Conservation (phyloP, 2,888 invertebrate species). For the Amphimallon solstitiale region DNA sequence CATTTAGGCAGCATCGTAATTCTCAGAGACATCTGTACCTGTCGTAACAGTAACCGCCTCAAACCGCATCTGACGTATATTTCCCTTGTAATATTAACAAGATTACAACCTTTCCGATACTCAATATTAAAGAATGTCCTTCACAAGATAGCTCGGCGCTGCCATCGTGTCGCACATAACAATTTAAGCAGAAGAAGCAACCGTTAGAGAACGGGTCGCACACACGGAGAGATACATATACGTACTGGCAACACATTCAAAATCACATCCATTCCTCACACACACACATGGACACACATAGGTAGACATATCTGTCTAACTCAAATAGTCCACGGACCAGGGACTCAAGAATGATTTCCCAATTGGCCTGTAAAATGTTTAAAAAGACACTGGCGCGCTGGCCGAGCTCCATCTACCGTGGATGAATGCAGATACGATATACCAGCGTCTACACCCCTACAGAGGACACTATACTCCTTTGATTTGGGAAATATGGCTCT, state of each 20-base stretch:
- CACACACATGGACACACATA: not conserved
- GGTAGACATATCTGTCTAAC: constrained; percentile 58
- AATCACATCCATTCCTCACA: not conserved
- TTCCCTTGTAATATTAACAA: too few relatives aligned
- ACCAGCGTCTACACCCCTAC: constrained; percentile 43
- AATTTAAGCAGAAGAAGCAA: too few relatives aligned
- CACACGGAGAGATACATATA: not conserved
- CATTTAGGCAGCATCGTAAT: too few relatives aligned
- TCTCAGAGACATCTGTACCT: too few relatives aligned
- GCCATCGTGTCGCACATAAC: too few relatives aligned
- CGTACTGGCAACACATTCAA: not conserved
- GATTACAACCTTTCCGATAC: too few relatives aligned
- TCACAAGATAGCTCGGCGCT: too few relatives aligned
- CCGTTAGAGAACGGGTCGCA: constrained; percentile 8
- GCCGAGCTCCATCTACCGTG: constrained; percentile 48
- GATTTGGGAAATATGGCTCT: constrained; percentile 47
- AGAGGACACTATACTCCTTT: constrained; percentile 46
- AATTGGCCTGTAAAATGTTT: constrained; percentile 63
- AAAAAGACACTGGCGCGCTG: constrained; percentile 56
- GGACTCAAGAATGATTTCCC: constrained; percentile 66
- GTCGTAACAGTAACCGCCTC: too few relatives aligned
- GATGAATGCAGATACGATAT: constrained; percentile 49
- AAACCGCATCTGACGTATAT: too few relatives aligned
- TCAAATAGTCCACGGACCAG: constrained; percentile 58
- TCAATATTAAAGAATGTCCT: too few relatives aligned